A percentile compares a stretch with the other conserved stretches of the same genome.
Conservation (phyloP, 2,113 vertebrate species). For the Atlantisia rogersi region DNA sequence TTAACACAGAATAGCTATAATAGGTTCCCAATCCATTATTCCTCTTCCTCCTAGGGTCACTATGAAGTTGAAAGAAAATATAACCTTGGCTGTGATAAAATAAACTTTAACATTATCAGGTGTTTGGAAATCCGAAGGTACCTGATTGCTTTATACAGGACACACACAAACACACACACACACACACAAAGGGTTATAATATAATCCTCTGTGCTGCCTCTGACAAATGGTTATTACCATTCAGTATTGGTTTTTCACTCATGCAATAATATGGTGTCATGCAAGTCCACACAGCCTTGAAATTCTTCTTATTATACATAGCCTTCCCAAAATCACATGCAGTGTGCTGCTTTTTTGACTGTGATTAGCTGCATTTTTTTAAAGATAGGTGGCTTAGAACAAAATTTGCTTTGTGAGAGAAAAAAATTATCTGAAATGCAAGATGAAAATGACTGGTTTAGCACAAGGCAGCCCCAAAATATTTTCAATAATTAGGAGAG, state of each 20-base stretch:
- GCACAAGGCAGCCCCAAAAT: conserved; percentile 34
- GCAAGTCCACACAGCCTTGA: conserved; percentile 46
- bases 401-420: background rate
- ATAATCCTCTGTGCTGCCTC: background rate
- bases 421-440: background rate
- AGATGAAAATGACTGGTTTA: background rate
- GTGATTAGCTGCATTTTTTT: background rate
- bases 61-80: conserved; percentile 51
- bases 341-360: background rate
- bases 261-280: conserved; percentile 44
- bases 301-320: conserved; percentile 24
- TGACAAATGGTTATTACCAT: conserved; percentile 51
- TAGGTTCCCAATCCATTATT: conserved; percentile 49
- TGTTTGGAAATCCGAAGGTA: conserved; percentile 61
- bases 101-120: conserved; percentile 57
- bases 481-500: conserved; percentile 53
- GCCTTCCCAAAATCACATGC: background rate
- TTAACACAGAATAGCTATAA: conserved; percentile 66
- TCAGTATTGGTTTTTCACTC: conserved; percentile 40
- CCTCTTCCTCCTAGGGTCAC: conserved; percentile 67
- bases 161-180: background rate
- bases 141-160: conserved; percentile 50
- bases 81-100: conserved; percentile 62
- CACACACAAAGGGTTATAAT: conserved; percentile 6
- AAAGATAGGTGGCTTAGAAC: conserved; percentile 19